Conservation (phyloP, 2,113 vertebrate species). For the Agelaius phoeniceus region DNA sequence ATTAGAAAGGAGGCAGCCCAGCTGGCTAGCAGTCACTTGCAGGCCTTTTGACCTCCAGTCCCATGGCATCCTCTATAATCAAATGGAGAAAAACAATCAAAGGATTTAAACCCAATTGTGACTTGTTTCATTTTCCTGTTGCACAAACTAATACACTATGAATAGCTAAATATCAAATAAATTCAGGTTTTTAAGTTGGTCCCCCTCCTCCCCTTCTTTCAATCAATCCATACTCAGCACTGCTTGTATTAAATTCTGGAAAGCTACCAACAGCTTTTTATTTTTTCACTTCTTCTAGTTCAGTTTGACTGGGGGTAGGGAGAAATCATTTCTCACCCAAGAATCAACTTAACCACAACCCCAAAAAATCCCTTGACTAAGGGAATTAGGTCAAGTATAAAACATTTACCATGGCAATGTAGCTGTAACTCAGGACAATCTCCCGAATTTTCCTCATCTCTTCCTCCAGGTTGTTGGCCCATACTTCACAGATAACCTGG, state of each 20-base stretch:
- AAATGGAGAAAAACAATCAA: background rate
- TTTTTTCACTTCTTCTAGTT: background rate
- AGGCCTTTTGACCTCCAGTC: background rate
- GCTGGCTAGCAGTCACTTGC: background rate
- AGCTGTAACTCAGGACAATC: constrained; percentile 95
- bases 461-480: constrained; percentile 97
- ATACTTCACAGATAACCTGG: constrained; percentile 99
- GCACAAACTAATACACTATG: background rate
- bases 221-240: background rate
- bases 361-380: background rate
- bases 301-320: background rate
- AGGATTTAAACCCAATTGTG: background rate
- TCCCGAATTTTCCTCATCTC: constrained; percentile 98
- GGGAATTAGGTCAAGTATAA: background rate
- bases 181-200: background rate
- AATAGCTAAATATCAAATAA: background rate
- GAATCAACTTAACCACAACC: background rate
- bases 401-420: constrained; percentile 92
- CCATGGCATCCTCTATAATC: background rate
- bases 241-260: background rate
- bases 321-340: background rate
- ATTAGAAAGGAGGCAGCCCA: background rate
- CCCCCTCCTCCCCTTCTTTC: background rate
- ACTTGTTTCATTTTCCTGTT: background rate
- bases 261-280: background rate